Conservation (phyloP, 2,888 invertebrate species). For the Dicyrtomina minuta region DNA sequence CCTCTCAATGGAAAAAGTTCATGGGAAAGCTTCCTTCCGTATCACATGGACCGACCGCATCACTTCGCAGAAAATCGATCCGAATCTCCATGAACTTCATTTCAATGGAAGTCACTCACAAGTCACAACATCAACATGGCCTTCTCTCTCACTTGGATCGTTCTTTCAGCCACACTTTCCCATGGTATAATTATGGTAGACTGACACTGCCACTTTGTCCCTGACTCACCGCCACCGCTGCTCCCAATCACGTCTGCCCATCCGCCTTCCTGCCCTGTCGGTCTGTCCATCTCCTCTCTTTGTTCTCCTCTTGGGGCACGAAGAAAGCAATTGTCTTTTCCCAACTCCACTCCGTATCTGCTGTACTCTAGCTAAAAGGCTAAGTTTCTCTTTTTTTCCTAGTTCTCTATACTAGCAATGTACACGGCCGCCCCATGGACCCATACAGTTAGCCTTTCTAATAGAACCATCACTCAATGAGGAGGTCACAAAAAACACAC, state of each 20-base stretch:
- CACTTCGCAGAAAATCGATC: conserved; percentile 40
- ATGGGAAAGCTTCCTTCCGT: background rate
- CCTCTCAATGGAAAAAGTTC: conserved; percentile 10
- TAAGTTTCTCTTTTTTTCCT: no score
- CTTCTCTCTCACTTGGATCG: conserved; percentile 12
- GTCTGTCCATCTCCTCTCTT: background rate
- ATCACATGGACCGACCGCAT: conserved; percentile 33
- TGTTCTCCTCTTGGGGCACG: conserved; percentile 19
- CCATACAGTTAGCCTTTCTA: background rate
- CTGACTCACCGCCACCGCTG: conserved; percentile 14
- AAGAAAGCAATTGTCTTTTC: conserved; percentile 21
- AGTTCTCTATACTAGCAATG: no score
- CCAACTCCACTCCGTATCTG: background rate
- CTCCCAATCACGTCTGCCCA: conserved; percentile 30
- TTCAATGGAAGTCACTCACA: conserved; percentile 44
- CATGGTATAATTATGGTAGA: background rate
- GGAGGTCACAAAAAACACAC: background rate
- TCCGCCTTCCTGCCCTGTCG: conserved; percentile 10
- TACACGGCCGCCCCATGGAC: no score
- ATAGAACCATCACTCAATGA: conserved; percentile 11
- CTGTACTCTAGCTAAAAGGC: background rate
- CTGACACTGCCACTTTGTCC: conserved; percentile 6
- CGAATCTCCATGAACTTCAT: conserved; percentile 42
- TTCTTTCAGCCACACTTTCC: background rate
- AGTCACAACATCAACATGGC: conserved; percentile 42